These are phyloP conservation scores for Cylindroiulus punctatus DNA, from an alignment of 2,888 invertebrate genomes.

Conservation along the genomic window DNA sequence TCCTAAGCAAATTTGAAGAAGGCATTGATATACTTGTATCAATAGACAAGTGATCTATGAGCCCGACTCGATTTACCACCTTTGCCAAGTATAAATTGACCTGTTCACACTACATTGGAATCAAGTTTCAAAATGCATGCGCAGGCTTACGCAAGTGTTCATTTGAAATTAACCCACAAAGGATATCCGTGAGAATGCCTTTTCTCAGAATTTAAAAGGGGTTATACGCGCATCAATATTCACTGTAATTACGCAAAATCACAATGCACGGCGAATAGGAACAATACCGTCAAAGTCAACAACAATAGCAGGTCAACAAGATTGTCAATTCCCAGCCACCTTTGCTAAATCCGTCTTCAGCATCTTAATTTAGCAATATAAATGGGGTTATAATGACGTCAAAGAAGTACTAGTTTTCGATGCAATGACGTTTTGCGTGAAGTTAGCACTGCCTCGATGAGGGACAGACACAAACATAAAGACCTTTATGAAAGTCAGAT, in stretches of 20 bases:
- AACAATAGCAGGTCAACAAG: neutral
- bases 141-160: neutral
- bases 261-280: neutral
- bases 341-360: conserved; percentile 5
- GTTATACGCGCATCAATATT: neutral
- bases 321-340: neutral
- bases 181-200: neutral
- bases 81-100: neutral
- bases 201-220: neutral
- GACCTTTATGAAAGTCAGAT: conserved; percentile 18
- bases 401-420: conserved; percentile 13
- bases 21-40: neutral
- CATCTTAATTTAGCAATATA: neutral
- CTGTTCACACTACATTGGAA: neutral
- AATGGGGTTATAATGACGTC: neutral
- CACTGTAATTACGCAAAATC: conserved; percentile 1
- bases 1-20: neutral
- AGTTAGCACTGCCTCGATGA: neutral
- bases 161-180: neutral
- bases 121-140: neutral
- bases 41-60: neutral
- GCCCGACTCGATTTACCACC: neutral
- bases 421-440: neutral
- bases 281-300: neutral
- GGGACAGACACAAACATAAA: neutral